phyloP scores from a whole-genome alignment of 2,797 vertebrate species.

The Vireo griseus region DNA sequence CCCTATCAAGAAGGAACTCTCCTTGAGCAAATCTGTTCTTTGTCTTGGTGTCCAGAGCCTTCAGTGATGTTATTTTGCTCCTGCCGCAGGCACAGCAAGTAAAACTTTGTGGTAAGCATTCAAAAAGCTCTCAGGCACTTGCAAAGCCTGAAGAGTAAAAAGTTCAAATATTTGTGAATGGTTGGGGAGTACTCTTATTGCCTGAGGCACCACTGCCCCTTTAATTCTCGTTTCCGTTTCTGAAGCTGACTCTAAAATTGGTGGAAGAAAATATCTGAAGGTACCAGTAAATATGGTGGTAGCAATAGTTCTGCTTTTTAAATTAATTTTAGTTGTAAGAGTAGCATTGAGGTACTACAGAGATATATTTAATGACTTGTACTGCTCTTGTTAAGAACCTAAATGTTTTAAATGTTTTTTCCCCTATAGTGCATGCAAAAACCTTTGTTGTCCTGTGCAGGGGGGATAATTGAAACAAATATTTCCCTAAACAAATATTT shows the following conservation, averaged over 20 bases:
- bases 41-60: neutral
- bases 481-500: neutral
- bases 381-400: neutral
- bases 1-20: neutral
- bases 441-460: neutral
- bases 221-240: neutral
- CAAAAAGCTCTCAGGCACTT: neutral
- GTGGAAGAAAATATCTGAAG: neutral
- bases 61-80: neutral
- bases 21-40: neutral
- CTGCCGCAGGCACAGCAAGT: neutral
- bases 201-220: neutral
- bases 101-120: neutral
- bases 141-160: constrained; percentile 14
- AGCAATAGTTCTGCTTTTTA: neutral
- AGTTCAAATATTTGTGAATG: neutral
- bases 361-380: neutral
- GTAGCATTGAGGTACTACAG: neutral
- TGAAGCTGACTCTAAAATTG: neutral
- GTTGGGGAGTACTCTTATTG: neutral
- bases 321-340: neutral
- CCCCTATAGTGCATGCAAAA: neutral
- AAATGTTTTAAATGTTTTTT: constrained; percentile 6
- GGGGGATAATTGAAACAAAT: neutral
- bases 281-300: neutral